A percentile compares a stretch with the other conserved stretches of the same genome.
phyloP scores from a whole-genome alignment of 2,888 invertebrate genomes.

The Rhopalosiphum nymphaeae region DNA sequence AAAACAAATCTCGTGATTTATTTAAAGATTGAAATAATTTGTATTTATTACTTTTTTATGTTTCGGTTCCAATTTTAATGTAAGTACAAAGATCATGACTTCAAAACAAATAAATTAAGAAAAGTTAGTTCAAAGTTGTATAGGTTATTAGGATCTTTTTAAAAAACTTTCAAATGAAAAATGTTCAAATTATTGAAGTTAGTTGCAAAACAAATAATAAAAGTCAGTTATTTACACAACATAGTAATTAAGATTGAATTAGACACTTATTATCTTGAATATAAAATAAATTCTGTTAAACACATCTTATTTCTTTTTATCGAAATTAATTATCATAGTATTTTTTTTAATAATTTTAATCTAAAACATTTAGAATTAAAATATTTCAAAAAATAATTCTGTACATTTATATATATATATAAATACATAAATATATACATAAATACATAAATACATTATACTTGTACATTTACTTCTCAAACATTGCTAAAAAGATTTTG shows the following conservation, averaged over 20 bases:
- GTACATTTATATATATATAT: no score
- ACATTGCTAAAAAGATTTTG: background rate
- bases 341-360: background rate
- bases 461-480: background rate
- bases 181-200: background rate
- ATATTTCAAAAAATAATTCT: background rate
- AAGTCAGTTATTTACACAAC: background rate
- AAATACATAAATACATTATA: background rate
- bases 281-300: background rate
- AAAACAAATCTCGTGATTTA: background rate
- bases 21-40: no score
- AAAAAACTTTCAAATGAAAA: background rate
- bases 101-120: background rate
- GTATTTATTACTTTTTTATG: background rate
- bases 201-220: background rate
- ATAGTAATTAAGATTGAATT: background rate
- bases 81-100: conserved; percentile 7
- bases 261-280: background rate
- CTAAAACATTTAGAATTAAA: background rate
- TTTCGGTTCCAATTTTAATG: background rate
- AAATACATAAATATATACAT: no score
- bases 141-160: background rate
- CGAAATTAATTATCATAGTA: background rate
- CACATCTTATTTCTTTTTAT: background rate
- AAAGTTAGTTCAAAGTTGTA: background rate